Percentiles rank a stretch among this genome's conserved stretches.
Conservation (phyloP, 2,797 vertebrate species). For the Merluccius polli region DNA sequence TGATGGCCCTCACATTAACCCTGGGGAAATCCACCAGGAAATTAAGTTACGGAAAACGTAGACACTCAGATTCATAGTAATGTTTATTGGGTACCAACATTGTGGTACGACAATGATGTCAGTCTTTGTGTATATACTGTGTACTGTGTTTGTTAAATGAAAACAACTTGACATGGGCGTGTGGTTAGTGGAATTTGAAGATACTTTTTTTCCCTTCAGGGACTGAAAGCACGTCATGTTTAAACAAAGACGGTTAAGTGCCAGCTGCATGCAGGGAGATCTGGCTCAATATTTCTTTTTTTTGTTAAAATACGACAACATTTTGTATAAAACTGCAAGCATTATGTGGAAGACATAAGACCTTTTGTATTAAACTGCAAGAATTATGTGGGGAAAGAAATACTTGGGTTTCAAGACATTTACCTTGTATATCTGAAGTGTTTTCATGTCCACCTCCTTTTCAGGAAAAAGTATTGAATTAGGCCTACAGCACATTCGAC, state of each 20-base stretch:
- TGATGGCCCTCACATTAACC: background rate
- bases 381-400: background rate
- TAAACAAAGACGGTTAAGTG: background rate
- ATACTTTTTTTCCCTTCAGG: background rate
- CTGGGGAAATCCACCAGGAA: background rate
- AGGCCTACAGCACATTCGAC: background rate
- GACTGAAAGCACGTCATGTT: background rate
- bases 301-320: background rate
- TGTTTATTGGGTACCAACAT: background rate
- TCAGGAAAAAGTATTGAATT: no score
- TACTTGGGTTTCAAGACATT: background rate
- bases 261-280: background rate
- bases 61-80: background rate
- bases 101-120: background rate
- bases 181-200: background rate
- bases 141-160: background rate
- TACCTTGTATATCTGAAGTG: background rate
- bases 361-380: background rate
- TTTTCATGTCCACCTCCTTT: background rate
- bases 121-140: background rate
- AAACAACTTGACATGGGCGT: background rate
- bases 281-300: background rate
- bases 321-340: background rate
- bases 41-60: background rate
- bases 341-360: no score